A percentile compares a stretch with the other conserved stretches of the same genome.
These are phyloP conservation scores for Sinelater perroti DNA, from an alignment of 2,888 invertebrate species.

Conservation along the genomic window DNA sequence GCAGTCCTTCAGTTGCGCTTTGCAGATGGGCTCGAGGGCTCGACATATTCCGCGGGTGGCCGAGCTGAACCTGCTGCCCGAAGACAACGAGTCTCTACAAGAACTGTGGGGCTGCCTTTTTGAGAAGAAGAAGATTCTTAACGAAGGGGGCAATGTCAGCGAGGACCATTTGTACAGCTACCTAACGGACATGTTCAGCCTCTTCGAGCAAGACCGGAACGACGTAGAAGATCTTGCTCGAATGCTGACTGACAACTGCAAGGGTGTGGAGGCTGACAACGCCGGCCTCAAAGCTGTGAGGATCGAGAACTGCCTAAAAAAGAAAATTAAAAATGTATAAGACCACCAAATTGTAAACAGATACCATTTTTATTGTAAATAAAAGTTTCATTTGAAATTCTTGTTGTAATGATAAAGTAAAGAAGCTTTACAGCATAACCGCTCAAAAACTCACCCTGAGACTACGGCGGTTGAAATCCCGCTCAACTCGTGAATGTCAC, in stretches of 20 bases:
- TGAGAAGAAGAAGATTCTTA: slow-evolving; percentile 15
- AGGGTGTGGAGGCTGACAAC: background rate
- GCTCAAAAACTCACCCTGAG: too few species aligned
- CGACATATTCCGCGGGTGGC: background rate
- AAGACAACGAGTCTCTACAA: slow-evolving; percentile 11
- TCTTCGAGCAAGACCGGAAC: background rate
- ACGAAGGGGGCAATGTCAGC: background rate
- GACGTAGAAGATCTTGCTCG: background rate
- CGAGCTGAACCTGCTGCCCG: slow-evolving; percentile 12
- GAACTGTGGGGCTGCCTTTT: slow-evolving; percentile 18
- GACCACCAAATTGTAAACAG: too few species aligned
- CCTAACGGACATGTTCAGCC: slow-evolving; percentile 7
- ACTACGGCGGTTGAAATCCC: too few species aligned
- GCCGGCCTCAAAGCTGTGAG: slow-evolving; percentile 8
- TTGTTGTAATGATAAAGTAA: too few species aligned
- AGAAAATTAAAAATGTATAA: too few species aligned
- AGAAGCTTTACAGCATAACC: too few species aligned
- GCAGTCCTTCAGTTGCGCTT: slow-evolving; percentile 9
- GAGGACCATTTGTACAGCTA: slow-evolving; percentile 4
- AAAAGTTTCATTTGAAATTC: too few species aligned
- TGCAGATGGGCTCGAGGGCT: slow-evolving; percentile 7
- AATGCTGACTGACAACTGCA: slow-evolving; percentile 6
- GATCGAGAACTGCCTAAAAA: slow-evolving; percentile 19
- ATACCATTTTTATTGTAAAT: too few species aligned
- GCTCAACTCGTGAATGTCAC: too few species aligned